A percentile compares a stretch with the other conserved stretches of the same genome.
phyloP scores from a whole-genome alignment of 2,888 invertebrate species.

The Cosmia trapezina region DNA sequence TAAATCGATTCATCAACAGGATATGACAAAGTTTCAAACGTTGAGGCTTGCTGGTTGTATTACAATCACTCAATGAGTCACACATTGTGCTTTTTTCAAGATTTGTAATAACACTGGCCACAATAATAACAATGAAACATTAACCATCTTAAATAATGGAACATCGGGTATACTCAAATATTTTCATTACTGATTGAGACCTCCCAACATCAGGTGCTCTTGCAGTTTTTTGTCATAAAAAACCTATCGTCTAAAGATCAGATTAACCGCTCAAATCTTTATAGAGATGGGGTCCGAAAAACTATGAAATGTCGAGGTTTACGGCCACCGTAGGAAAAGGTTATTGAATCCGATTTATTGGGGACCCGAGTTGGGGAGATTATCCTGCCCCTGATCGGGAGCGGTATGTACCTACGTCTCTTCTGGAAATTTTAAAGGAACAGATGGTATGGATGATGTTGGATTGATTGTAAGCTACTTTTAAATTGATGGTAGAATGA shows the following conservation, averaged over 20 bases:
- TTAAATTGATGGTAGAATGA: not conserved
- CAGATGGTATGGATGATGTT: slow-evolving; percentile 5
- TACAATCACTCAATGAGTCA: not conserved
- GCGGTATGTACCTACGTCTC: slow-evolving; percentile 57
- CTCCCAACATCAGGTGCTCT: slow-evolving; percentile 20
- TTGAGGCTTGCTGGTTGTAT: slow-evolving; percentile 3
- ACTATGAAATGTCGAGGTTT: slow-evolving; percentile 70
- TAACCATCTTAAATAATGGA: not conserved
- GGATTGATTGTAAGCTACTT: slow-evolving; percentile 19
- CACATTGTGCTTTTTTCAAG: not conserved
- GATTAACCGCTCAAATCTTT: slow-evolving; percentile 58
- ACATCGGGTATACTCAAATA: not conserved
- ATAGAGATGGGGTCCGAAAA: slow-evolving; percentile 67
- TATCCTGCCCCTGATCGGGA: slow-evolving; percentile 61
- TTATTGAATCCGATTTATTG: slow-evolving; percentile 73
- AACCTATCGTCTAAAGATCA: slow-evolving; percentile 54
- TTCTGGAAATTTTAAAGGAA: slow-evolving; percentile 8
- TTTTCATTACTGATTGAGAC: slow-evolving; percentile 17
- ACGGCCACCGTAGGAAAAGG: slow-evolving; percentile 64
- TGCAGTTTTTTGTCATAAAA: slow-evolving; percentile 36
- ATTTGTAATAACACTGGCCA: not conserved
- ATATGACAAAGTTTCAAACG: slow-evolving; percentile 7
- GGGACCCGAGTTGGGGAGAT: slow-evolving; percentile 61
- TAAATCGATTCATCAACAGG: slow-evolving; percentile 35
- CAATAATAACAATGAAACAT: slow-evolving; percentile 8